Evolutionary conservation across 2,113 vertebrate species (phyloP).

Genomic region (Anas platyrhynchos): DNA sequence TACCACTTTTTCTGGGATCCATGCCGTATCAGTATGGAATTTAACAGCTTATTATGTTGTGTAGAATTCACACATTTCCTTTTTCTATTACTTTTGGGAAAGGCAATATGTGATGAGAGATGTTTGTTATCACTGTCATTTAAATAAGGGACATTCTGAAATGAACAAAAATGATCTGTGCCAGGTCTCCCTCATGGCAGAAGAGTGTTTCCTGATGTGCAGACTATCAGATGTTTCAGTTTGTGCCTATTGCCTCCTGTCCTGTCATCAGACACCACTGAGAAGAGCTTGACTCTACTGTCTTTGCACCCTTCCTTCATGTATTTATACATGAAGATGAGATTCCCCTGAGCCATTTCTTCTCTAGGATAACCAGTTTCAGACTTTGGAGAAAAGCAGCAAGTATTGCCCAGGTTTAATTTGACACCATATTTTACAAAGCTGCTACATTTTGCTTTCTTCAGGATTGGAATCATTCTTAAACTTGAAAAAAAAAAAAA

Average conservation of each 20-base stretch:
- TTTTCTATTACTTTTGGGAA: background rate
- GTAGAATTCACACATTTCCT: background rate
- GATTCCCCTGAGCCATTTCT: background rate
- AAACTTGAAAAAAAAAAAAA: background rate
- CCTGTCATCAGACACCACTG: background rate
- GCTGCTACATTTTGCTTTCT: background rate
- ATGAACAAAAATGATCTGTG: background rate
- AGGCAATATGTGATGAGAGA: background rate
- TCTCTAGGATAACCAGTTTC: background rate
- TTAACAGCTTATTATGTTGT: background rate
- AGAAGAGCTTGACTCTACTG: background rate
- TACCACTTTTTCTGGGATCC: background rate
- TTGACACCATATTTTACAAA: background rate
- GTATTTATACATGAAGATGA: background rate
- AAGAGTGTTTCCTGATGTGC: background rate
- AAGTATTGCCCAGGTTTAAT: background rate
- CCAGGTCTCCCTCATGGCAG: background rate
- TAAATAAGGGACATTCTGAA: background rate
- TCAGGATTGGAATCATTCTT: background rate
- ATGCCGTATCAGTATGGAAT: background rate
- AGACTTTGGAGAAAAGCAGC: background rate
- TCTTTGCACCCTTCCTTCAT: background rate
- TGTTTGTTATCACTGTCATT: background rate
- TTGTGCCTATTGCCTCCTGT: background rate
- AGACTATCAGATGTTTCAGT: background rate